A percentile compares a stretch with the other conserved stretches of the same genome.
These are phyloP conservation scores for Morinoia aosen DNA, from an alignment of 2,888 invertebrate species.

Conservation along the genomic window DNA sequence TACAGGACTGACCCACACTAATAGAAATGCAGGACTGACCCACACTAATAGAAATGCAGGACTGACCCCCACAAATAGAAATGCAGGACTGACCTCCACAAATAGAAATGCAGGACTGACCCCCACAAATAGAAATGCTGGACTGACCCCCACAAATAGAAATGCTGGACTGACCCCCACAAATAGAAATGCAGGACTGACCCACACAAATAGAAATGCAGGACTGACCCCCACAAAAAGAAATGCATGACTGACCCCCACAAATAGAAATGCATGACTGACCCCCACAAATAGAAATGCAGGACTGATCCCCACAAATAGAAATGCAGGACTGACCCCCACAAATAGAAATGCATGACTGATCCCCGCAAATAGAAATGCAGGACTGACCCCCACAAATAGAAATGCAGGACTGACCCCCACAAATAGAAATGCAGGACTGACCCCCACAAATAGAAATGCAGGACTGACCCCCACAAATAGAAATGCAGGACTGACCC, in stretches of 20 bases:
- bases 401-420: too few species aligned
- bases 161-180: too few species aligned
- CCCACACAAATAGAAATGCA: neutral
- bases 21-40: too few species aligned
- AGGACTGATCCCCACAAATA: neutral
- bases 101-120: neutral
- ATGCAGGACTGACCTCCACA: neutral
- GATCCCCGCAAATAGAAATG: too few species aligned
- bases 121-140: neutral
- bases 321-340: too few species aligned
- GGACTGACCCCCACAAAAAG: too few species aligned
- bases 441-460: neutral
- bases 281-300: too few species aligned
- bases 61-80: neutral
- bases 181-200: neutral
- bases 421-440: neutral
- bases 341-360: too few species aligned
- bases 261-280: too few species aligned
- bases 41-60: neutral
- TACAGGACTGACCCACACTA: too few species aligned
- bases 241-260: neutral
- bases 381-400: neutral
- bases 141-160: neutral
- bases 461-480: too few species aligned
- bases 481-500: neutral